Evolutionary conservation across 2,888 invertebrate species (phyloP), one percentile per base, ranked within the genome.

Genomic region (Xanthorhoe spadicearia): DNA sequence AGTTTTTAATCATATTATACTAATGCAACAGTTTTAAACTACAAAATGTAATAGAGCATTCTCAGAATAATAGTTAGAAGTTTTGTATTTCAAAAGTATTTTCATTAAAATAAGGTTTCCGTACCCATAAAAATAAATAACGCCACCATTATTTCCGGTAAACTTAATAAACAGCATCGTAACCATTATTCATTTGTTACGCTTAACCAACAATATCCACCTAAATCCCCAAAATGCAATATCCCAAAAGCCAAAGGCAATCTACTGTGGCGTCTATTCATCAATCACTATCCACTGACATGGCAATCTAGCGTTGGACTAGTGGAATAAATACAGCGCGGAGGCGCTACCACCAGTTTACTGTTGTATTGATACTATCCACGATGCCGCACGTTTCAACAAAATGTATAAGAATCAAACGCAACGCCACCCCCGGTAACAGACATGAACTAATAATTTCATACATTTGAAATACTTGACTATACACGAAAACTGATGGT

Each of bases 241-340:
- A 49, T 6, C 19, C 10, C 49, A 46, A 54, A 56, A 7, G 48
- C 56, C 54, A 46, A 63, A 56, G n/a, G 38, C 57, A 67, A 61
- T 64, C 59, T 60, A 51, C 28, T 60, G 49, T 51, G 51, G 35
- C 50, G 50, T 46, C 63, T 51, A 62, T 63, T 67, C 66, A 67
- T 67, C 67, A 67, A 64, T 67, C 67, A 67, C 63, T 52, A 52
- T 61, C 50, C 58, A 61, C 53, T 53, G 46, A 62, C 64, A 64
- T 53, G 19, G 55, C 68, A 68, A 68, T 61, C 64, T 56, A 60
- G 18, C 38, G 50, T 53, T 48, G 52, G 56, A 54, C 64, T 55
- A 50, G 46, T 53, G 54, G 53, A 59, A 43, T 13, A 43, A 43
- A 46, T 61, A 56, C 61, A 57, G 67, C 64, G 68, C 68, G n/a